Evolutionary conservation across 2,888 invertebrate species (phyloP).

Genomic region (Neoscelio sp.): DNA sequence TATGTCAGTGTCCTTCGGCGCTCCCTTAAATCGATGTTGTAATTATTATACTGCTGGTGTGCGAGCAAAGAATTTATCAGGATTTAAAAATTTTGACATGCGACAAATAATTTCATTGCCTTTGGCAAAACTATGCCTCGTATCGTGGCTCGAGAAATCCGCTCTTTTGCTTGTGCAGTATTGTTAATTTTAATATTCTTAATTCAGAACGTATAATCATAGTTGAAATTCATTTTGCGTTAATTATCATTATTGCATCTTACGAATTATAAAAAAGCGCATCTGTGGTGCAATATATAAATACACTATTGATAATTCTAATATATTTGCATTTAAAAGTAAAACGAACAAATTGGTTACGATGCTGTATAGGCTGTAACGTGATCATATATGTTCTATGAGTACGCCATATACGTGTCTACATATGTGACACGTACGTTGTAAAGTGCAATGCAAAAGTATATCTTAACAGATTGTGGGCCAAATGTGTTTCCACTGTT

Average conservation of each 20-base stretch:
- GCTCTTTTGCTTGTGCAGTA: slow-evolving; percentile 14
- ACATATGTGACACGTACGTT: no score
- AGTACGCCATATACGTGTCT: no score
- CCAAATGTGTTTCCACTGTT: no score
- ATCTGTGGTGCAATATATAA: no score
- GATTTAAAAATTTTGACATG: slow-evolving; percentile 56
- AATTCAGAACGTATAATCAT: slow-evolving; percentile 4
- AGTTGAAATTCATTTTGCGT: slow-evolving; percentile 10
- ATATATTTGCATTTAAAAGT: no score
- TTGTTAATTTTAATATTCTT: slow-evolving; percentile 35
- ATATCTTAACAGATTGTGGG: no score
- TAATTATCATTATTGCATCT: slow-evolving; percentile 18
- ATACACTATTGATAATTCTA: no score
- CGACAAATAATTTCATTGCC: slow-evolving; percentile 60
- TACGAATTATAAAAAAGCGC: background rate
- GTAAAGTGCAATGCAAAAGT: no score
- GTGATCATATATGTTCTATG: no score
- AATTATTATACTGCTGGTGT: slow-evolving; percentile 34
- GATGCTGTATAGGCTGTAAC: no score
- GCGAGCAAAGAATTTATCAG: slow-evolving; percentile 24
- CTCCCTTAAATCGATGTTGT: slow-evolving; percentile 37
- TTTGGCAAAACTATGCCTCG: slow-evolving; percentile 22
- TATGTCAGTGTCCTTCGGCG: slow-evolving; percentile 17
- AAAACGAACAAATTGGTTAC: no score
- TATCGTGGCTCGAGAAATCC: slow-evolving; percentile 13